Base-by-base conservation (phyloP, 2,888 invertebrate genomes). In the Nymphalis polychloros region DNA sequence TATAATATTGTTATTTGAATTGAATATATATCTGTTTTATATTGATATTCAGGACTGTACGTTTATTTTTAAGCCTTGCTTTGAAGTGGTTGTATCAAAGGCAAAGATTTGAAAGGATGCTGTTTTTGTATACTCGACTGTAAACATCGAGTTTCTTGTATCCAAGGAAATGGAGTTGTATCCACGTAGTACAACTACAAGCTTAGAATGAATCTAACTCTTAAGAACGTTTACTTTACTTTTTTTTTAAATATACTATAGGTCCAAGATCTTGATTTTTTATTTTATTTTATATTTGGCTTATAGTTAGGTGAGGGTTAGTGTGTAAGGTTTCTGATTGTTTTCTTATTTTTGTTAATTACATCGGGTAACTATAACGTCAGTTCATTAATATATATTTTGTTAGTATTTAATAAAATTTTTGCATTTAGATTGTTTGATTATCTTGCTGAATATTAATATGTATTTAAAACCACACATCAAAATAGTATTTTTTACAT, bases 401-500 rank as follows among this genome's bases (percentile, higher is more conserved):
- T 10, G 41, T 41, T 41, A 41, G 3, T 41, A 13, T 41, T 41
- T 3, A 41, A 41, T 41, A 41, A 41, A 41, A 4, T 13, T 41
- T 41, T 13, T 41, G 1, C 10, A 41, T 41, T 41, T 41, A 49
- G 17, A 19, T 20, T 49, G 19, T 0, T 20, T 19, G 19, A 20
- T 19, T 2, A 55, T 23, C 8, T 31, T 41, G 41, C n/a, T 55
- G n/a, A n/a, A 27, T 31, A 55, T 55, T 55, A 55, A 55, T 17
- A 55, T 17, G 53, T 17, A n/a, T 31, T 55, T 17, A 17, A 57
- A 19, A n/a, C 10, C 10, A 41, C 19, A 41, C 19, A 57, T 69
- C 64, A 66, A 66, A 69, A 64, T 63, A 55, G 62, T 63, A 68
- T 72, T 69, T 73, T 41, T 67, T 62, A 66, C 67, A 69, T 64